These are phyloP conservation scores for Chloropsis cyanopogon DNA, from an alignment of 2,113 vertebrate genomes.

Conservation along the genomic window DNA sequence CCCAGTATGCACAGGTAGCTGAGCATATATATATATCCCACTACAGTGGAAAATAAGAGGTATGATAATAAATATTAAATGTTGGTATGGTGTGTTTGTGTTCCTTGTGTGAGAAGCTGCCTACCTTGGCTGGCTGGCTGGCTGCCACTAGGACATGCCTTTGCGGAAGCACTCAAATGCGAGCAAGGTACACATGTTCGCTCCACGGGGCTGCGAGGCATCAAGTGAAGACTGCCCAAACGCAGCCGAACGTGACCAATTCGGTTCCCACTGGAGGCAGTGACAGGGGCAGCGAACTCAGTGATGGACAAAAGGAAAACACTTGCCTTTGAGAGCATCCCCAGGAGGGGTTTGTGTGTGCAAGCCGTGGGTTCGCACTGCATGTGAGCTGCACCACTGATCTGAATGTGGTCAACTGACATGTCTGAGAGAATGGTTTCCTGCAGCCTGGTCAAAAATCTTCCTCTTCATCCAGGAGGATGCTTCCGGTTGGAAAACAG, in stretches of 20 bases:
- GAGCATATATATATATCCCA: neutral
- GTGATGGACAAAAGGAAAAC: neutral
- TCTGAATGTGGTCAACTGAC: neutral
- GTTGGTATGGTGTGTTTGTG: neutral
- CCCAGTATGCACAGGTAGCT: neutral
- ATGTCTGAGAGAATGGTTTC: neutral
- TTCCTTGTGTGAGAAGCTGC: neutral
- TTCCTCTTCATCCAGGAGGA: neutral
- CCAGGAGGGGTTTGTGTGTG: fast-evolving
- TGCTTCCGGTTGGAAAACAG: neutral
- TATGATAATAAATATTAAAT: neutral
- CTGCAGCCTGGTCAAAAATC: neutral
- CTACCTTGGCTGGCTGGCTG: neutral
- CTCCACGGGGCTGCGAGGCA: neutral
- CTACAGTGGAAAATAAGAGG: neutral
- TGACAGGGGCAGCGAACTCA: neutral
- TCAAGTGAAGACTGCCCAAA: neutral
- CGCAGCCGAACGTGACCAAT: neutral
- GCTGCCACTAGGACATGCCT: neutral
- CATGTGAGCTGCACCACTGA: neutral
- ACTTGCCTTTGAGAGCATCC: neutral
- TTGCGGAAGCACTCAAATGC: neutral
- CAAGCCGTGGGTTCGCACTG: fast-evolving
- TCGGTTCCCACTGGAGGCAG: neutral
- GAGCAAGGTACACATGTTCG: neutral